Evolutionary conservation across 2,888 invertebrate species (phyloP), one percentile per base, ranked within the genome.

Genomic region (Strigamia crassipes): DNA sequence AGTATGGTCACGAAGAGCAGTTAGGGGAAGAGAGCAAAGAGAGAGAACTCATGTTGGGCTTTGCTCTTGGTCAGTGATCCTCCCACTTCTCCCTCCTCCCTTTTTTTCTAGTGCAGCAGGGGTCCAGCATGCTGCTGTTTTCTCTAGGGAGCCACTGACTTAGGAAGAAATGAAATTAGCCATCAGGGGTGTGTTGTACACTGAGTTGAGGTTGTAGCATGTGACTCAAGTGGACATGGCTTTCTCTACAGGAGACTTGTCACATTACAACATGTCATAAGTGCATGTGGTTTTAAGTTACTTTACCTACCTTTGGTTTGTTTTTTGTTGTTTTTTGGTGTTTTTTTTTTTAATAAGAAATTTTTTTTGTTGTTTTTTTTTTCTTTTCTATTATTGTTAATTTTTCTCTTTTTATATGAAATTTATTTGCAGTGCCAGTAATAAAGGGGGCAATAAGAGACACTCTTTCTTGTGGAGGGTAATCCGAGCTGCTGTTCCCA

Each of bases 391-490:
- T n/a, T 18, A 18, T 15, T 4, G n/a, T 15, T 15, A 51, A 51
- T 51, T 42, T 42, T 42, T 13, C 15, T 13, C 13, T 51, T 51
- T 51, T 51, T 51, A 15, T 51, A 15, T 13, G 1, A 51, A 51
- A 15, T 51, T 51, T 51, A 51, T 51, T 77, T 38, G 15, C 27
- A 77, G 77, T 38, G 21, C n/a, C 77, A n/a, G 31, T 31, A n/a
- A 6, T 38, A 87, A 92, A 0, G 90, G 89, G 84, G 90, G 90
- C 84, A 89, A 90, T 77, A 82, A 91, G 87, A 86, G 91, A 90
- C 61, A 90, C 89, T 85, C 91, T 6, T 93, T 93, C 92, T 89
- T 93, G 83, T 93, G 92, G 92, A 91, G 94, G 66, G 91, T 93
- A 56, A 89, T 93, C 81, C 89, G 91, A 84, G 91, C 92, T n/a